A percentile compares a stretch with the other conserved stretches of the same genome.
Conservation (phyloP, 2,797 vertebrate genomes). For the Gadopsis bispinosus region DNA sequence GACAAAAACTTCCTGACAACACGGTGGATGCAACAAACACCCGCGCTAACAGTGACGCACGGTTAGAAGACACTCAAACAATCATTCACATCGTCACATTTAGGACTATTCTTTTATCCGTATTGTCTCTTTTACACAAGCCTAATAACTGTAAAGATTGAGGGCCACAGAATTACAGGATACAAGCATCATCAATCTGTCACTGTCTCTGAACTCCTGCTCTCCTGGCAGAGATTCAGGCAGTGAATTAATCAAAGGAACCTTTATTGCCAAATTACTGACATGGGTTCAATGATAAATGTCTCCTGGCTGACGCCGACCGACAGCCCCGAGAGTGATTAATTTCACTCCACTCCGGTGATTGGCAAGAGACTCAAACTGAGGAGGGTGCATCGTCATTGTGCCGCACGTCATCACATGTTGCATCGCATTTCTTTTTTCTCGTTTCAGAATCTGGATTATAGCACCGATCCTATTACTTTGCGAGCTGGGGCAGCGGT, state of each 20-base stretch:
- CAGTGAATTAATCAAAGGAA: conserved; percentile 84
- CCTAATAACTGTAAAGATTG: conserved; percentile 74
- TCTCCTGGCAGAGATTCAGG: conserved; percentile 75
- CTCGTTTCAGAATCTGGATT: conserved; percentile 39
- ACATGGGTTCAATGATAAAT: conserved; percentile 82
- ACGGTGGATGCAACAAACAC: not conserved
- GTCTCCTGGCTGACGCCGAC: conserved; percentile 72
- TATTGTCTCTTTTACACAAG: conserved; percentile 68
- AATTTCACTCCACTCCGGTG: conserved; percentile 66
- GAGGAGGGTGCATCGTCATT: conserved; percentile 44
- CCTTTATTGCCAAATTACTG: conserved; percentile 83
- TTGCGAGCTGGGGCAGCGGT: not conserved
- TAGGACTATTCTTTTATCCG: conserved; percentile 50
- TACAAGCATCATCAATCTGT: conserved; percentile 77
- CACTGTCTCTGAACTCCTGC: conserved; percentile 76
- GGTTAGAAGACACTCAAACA: conserved; percentile 27
- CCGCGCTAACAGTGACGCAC: not conserved
- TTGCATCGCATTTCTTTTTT: conserved; percentile 20
- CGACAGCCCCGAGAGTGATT: conserved; percentile 77
- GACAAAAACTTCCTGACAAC: conserved; percentile 24
- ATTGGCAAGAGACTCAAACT: conserved; percentile 74
- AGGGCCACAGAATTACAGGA: conserved; percentile 70
- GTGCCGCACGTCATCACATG: conserved; percentile 28
- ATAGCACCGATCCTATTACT: conserved; percentile 22
- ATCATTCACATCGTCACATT: conserved; percentile 46